These are phyloP conservation scores for Plecturocebus donacophilus DNA, from an alignment of 2,113 vertebrate species.

Conservation along the genomic window DNA sequence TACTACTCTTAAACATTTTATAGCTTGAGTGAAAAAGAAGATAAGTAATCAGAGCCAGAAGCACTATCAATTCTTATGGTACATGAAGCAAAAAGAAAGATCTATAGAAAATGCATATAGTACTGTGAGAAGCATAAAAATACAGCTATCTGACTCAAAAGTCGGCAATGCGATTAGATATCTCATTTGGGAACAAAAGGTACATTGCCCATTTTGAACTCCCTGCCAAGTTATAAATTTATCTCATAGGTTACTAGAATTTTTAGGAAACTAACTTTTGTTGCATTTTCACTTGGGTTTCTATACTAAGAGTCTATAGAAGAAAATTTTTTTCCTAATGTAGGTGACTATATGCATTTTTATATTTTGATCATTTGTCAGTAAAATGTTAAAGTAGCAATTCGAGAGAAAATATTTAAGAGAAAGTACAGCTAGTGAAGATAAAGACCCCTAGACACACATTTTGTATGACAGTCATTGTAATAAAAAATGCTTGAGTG, in stretches of 20 bases:
- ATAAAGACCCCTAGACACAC: neutral
- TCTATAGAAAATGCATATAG: neutral
- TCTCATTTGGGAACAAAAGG: neutral
- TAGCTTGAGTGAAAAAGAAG: neutral
- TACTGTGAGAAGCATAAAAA: neutral
- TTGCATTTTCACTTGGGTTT: neutral
- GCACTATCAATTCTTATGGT: neutral
- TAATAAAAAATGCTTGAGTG: neutral
- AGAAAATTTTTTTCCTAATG: neutral
- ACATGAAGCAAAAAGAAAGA: neutral
- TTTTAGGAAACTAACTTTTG: neutral
- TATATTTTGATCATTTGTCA: neutral
- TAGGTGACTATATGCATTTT: neutral
- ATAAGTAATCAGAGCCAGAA: neutral
- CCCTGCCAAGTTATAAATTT: neutral
- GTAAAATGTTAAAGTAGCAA: neutral
- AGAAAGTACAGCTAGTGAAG: neutral
- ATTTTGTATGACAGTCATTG: too few species aligned
- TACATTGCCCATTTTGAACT: neutral
- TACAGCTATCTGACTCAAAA: neutral
- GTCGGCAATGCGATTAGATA: neutral
- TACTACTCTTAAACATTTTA: neutral
- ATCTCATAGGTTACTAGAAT: neutral
- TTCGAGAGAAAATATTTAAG: neutral
- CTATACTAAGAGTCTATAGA: neutral